These are phyloP conservation scores for Hippoglossus stenolepis DNA, from an alignment of 2,113 vertebrate species.

Conservation along the genomic window DNA sequence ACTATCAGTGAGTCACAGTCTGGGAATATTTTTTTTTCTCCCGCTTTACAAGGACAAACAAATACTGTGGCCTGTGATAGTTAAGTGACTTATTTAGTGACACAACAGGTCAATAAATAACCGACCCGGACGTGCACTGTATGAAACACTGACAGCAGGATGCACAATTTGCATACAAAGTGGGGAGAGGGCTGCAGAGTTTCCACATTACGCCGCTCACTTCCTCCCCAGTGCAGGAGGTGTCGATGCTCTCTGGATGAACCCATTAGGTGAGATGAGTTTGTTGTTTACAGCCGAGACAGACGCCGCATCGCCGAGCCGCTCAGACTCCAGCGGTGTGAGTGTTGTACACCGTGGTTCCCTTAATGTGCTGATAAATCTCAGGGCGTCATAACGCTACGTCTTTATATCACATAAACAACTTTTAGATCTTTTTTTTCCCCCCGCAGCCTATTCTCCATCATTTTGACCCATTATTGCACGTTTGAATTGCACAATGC, in stretches of 20 bases:
- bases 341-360: not conserved
- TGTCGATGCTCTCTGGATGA: not conserved
- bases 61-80: not conserved
- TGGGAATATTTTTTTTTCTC: not conserved
- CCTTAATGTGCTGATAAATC: not conserved
- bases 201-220: not conserved
- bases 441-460: too few species aligned
- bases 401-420: too few species aligned
- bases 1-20: constrained; percentile 43
- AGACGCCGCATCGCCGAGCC: not conserved
- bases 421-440: too few species aligned
- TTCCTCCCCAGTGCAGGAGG: not conserved
- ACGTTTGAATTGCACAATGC: too few species aligned
- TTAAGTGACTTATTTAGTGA: not conserved
- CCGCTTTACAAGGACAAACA: not conserved
- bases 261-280: not conserved
- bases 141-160: too few species aligned
- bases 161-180: too few species aligned
- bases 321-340: not conserved
- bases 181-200: not conserved
- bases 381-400: not conserved
- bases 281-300: not conserved
- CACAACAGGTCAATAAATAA: not conserved
- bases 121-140: not conserved
- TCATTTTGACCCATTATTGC: not conserved